phyloP scores from a whole-genome alignment of 2,888 invertebrate genomes.

The Melipona bicolor region DNA sequence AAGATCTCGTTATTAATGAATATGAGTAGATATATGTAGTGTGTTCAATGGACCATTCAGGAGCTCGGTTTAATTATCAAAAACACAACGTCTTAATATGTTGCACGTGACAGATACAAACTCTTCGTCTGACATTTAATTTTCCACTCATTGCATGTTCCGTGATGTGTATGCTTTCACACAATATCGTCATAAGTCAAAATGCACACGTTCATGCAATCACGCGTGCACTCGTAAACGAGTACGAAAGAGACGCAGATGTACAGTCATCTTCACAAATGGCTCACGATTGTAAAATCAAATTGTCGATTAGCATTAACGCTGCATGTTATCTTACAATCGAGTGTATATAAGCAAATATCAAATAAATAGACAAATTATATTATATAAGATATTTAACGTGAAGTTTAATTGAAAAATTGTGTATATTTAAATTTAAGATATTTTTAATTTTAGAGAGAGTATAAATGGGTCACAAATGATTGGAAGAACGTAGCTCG shows the following conservation, averaged over 20 bases:
- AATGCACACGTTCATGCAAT: neutral
- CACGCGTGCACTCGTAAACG: neutral
- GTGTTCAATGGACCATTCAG: neutral
- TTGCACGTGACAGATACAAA: neutral
- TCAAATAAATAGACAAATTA: neutral
- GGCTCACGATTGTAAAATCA: neutral
- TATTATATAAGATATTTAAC: too few relatives aligned
- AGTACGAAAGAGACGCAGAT: neutral
- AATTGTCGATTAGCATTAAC: neutral
- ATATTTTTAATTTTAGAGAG: too few relatives aligned
- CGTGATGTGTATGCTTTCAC: constrained; percentile 6
- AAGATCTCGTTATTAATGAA: constrained; percentile 5
- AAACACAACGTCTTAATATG: constrained; percentile 1
- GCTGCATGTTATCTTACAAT: neutral
- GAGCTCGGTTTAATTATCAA: neutral
- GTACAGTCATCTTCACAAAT: constrained; percentile 21
- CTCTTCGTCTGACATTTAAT: constrained; percentile 17
- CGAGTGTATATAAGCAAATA: neutral
- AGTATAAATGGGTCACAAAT: too few relatives aligned
- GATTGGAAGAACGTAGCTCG: too few relatives aligned
- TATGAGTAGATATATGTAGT: neutral
- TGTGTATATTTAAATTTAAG: too few relatives aligned
- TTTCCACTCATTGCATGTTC: constrained; percentile 12
- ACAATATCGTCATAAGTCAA: constrained; percentile 5
- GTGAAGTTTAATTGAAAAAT: too few relatives aligned